Evolutionary conservation across 1,140 invertebrate species (phyloP).

Genomic region (Ostrea edulis): DNA sequence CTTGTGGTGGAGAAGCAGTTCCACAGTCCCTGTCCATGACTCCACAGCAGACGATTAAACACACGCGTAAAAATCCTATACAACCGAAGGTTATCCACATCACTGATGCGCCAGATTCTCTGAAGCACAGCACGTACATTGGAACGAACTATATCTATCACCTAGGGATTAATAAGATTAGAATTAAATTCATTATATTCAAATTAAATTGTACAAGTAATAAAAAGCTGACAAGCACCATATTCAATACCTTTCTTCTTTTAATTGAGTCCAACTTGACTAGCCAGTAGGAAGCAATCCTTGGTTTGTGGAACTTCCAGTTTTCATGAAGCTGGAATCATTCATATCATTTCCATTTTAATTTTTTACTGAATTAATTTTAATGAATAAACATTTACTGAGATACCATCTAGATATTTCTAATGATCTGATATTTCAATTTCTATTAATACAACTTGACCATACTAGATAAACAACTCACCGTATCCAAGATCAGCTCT

Average conservation of each 20-base stretch:
- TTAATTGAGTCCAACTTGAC: conserved; percentile 79
- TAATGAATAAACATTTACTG: no score
- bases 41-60: conserved; percentile 78
- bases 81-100: conserved; percentile 75
- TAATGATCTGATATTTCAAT: neutral
- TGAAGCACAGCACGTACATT: conserved; percentile 77
- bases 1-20: conserved; percentile 76
- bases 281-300: conserved; percentile 79
- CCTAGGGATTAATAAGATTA: conserved; percentile 58
- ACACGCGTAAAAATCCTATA: conserved; percentile 77
- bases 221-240: neutral
- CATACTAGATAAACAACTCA: conserved; percentile 44
- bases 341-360: neutral
- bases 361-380: neutral
- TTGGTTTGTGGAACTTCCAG: conserved; percentile 79
- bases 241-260: conserved; percentile 73
- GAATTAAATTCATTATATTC: neutral
- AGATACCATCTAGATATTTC: neutral
- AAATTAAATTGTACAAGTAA: neutral
- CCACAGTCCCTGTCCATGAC: conserved; percentile 79
- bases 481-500: conserved; percentile 75
- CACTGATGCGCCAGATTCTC: conserved; percentile 71
- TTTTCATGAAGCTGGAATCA: conserved; percentile 75
- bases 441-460: neutral
- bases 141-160: conserved; percentile 78